Conservation (phyloP, 2,113 vertebrate genomes). For the Cyanistes caeruleus region DNA sequence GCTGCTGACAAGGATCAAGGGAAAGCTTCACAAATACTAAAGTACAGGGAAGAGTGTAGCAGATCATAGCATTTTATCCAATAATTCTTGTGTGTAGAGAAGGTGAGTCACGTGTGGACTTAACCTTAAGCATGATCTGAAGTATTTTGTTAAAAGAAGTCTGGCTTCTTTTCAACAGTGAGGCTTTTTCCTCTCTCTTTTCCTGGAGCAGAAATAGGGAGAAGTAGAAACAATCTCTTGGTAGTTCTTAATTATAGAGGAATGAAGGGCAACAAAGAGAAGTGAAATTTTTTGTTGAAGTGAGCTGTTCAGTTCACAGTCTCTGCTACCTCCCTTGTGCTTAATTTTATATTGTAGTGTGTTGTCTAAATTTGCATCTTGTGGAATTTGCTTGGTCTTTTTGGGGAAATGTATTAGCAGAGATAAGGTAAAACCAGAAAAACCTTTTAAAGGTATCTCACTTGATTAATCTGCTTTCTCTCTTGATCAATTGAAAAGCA, state of each 20-base stretch:
- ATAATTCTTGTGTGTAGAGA: neutral
- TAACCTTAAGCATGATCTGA: neutral
- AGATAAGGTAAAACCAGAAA: neutral
- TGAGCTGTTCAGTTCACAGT: neutral
- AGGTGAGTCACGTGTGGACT: neutral
- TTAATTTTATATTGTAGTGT: neutral
- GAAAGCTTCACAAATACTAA: neutral
- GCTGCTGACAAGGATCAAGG: neutral
- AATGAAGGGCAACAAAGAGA: neutral
- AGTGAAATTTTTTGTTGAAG: neutral
- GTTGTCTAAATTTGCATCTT: neutral
- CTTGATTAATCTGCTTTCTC: neutral
- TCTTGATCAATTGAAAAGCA: neutral
- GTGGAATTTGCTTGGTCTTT: neutral
- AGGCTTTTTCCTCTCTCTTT: neutral
- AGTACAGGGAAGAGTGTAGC: neutral
- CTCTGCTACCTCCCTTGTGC: neutral
- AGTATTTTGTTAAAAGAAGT: neutral
- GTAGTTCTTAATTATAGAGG: neutral
- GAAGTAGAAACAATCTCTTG: neutral
- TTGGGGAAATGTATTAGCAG: neutral
- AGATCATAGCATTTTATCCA: neutral
- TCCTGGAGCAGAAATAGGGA: neutral
- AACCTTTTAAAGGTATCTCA: neutral
- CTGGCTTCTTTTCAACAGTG: neutral